Evolutionary conservation across 1,140 invertebrate species (phyloP).

Genomic region (Polypedilum vanderplanki): DNA sequence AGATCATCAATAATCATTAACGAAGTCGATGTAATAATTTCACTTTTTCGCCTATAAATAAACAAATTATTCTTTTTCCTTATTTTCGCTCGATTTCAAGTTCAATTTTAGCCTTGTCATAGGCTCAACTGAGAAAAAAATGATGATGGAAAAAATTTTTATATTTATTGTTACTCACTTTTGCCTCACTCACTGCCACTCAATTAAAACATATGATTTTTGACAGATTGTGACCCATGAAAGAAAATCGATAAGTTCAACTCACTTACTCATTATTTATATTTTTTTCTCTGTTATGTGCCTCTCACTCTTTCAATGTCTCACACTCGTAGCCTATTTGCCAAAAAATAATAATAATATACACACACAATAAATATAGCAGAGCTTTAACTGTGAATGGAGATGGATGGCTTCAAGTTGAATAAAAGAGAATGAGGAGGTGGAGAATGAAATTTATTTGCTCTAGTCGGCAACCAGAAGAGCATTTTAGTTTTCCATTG

Average conservation of each 20-base stretch:
- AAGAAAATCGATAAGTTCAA: constrained; percentile 19
- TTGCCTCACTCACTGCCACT: constrained; percentile 2
- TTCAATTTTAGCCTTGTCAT: constrained; percentile 5
- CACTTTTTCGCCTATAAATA: neutral
- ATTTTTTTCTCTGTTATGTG: neutral
- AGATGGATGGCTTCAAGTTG: constrained; percentile 3
- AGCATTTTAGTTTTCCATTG: too few relatives aligned
- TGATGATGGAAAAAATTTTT: neutral
- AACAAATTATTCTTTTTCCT: too few relatives aligned
- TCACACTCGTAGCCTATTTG: too few relatives aligned
- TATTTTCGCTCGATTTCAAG: neutral
- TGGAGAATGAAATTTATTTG: too few relatives aligned
- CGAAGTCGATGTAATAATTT: neutral
- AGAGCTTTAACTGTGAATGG: constrained; percentile 5
- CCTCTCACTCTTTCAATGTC: neutral
- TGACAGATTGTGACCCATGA: constrained; percentile 16
- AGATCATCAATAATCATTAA: constrained; percentile 2
- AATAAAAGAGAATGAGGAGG: too few relatives aligned
- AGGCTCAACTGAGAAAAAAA: neutral
- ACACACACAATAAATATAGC: neutral
- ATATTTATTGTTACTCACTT: neutral
- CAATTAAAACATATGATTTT: constrained; percentile 16
- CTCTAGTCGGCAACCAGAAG: too few relatives aligned
- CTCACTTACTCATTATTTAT: constrained; percentile 19
- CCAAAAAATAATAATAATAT: neutral